Evolutionary conservation across 1,140 invertebrate species (phyloP).

Genomic region (Gryllus bimaculatus): DNA sequence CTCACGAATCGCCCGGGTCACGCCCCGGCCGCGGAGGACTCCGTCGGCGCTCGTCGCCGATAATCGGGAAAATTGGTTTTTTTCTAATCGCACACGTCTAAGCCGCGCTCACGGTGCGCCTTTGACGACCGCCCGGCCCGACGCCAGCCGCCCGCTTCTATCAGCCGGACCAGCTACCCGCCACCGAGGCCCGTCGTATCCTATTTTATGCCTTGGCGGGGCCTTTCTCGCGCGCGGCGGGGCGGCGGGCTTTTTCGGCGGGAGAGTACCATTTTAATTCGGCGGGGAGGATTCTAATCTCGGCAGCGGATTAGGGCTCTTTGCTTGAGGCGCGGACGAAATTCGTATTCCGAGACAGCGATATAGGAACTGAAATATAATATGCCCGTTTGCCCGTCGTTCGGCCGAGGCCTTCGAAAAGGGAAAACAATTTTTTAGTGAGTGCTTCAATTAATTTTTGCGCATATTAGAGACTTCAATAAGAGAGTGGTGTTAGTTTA

Average conservation of each 20-base stretch:
- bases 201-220: not conserved
- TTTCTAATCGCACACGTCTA: not conserved
- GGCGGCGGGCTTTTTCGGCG: too few species aligned
- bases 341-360: not conserved
- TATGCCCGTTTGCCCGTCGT: too few species aligned
- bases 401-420: too few species aligned
- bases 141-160: too few species aligned
- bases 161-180: too few species aligned
- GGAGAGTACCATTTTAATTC: not conserved
- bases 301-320: not conserved
- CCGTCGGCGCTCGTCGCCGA: not conserved
- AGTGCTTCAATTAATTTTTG: too few species aligned
- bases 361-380: too few species aligned
- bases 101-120: not conserved
- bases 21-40: not conserved
- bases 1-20: too few species aligned
- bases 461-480: too few species aligned
- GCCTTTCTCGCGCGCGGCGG: too few species aligned
- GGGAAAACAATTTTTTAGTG: too few species aligned
- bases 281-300: not conserved
- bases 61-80: not conserved
- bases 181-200: not conserved
- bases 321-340: not conserved
- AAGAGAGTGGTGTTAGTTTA: too few species aligned
- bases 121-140: not conserved